A percentile compares a stretch with the other conserved stretches of the same genome.
These are phyloP conservation scores for Dendrocincla tyrannina DNA, from an alignment of 2,797 vertebrate species.

Conservation along the genomic window DNA sequence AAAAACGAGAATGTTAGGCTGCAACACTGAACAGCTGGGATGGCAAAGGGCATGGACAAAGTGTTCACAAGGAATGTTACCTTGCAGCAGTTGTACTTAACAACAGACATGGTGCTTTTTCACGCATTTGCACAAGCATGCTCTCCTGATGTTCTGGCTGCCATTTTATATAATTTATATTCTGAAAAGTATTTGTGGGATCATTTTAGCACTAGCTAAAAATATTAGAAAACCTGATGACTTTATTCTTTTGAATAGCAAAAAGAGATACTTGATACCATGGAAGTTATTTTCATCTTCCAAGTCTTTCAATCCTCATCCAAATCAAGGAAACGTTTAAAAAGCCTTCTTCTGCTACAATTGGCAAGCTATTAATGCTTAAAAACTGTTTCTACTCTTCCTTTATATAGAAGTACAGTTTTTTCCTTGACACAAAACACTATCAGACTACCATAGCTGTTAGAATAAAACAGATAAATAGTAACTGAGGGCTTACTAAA, in stretches of 20 bases:
- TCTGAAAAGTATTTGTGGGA: neutral
- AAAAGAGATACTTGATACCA: neutral
- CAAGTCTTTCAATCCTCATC: neutral
- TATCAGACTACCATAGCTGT: neutral
- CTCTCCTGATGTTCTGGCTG: neutral
- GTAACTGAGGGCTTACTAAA: neutral
- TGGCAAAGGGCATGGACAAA: neutral
- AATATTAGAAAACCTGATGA: neutral
- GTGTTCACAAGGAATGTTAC: neutral
- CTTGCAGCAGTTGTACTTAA: neutral
- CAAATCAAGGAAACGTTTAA: neutral
- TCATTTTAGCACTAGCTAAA: neutral
- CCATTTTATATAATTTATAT: neutral
- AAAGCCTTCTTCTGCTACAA: neutral
- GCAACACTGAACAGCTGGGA: conserved; percentile 55
- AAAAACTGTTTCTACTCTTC: neutral
- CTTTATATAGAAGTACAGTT: neutral
- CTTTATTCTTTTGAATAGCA: neutral
- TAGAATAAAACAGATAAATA: neutral
- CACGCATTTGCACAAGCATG: neutral
- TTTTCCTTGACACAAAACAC: neutral
- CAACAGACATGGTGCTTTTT: accelerated
- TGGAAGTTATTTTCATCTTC: neutral
- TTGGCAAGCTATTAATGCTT: neutral
- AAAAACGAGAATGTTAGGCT: conserved; percentile 72